These are phyloP conservation scores for Triplophysa dalaica DNA, from an alignment of 2,113 vertebrate genomes.

Conservation along the genomic window DNA sequence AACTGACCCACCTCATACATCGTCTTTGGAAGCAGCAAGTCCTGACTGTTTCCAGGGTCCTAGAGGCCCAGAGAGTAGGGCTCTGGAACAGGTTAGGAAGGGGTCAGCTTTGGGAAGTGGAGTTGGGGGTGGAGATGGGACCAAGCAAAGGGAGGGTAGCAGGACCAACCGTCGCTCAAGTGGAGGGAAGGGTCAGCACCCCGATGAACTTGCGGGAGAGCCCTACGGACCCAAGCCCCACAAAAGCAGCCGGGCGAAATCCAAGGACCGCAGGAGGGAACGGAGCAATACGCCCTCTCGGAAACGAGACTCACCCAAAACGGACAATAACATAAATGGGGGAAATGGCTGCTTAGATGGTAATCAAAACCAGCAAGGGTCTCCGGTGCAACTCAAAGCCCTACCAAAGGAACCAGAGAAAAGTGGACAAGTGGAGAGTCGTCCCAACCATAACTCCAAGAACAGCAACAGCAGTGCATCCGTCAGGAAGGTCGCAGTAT, in stretches of 20 bases:
- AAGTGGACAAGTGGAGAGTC: conserved; percentile 75
- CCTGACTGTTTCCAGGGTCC: conserved; percentile 83
- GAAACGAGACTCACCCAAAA: conserved; percentile 65
- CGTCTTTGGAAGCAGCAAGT: conserved; percentile 83
- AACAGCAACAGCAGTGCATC: conserved; percentile 67
- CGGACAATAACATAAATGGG: conserved; percentile 68
- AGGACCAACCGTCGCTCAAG: conserved; percentile 78
- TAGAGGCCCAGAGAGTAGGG: conserved; percentile 77
- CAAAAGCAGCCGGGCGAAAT: conserved; percentile 76
- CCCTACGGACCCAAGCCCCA: conserved; percentile 72
- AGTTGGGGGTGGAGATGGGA: conserved; percentile 73
- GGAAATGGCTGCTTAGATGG: conserved; percentile 68
- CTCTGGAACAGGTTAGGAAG: conserved; percentile 77
- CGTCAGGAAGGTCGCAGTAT: conserved; percentile 86
- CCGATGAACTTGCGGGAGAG: conserved; percentile 68
- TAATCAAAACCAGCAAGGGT: conserved; percentile 63
- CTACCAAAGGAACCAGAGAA: conserved; percentile 72
- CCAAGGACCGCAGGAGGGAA: conserved; percentile 75
- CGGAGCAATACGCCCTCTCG: conserved; percentile 56
- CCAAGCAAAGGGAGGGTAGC: conserved; percentile 77
- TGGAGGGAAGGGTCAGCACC: conserved; percentile 59
- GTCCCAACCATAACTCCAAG: conserved; percentile 72
- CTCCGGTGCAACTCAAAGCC: conserved; percentile 74
- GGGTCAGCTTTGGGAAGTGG: conserved; percentile 60
- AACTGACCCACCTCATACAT: conserved; percentile 87